Percentiles rank a stretch among this genome's conserved stretches.
phyloP scores from a whole-genome alignment of 2,797 vertebrate species.

The Pseudomugil tenellus region DNA sequence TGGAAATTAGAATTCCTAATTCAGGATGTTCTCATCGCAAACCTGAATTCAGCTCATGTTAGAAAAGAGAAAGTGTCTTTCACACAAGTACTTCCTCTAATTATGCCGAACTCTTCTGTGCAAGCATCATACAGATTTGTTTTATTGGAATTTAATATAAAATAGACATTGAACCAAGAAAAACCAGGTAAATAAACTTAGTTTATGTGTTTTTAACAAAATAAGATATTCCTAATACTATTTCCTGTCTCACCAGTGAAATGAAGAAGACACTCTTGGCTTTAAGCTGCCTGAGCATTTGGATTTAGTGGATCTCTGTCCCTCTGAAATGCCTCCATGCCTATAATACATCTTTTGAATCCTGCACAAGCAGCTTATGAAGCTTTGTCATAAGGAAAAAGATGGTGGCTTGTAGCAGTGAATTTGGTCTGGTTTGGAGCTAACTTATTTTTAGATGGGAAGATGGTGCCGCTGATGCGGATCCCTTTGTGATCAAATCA shows the following conservation, averaged over 20 bases:
- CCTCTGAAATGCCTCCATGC: slow-evolving; percentile 9
- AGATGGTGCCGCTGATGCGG: slow-evolving; percentile 6
- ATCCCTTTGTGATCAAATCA: slow-evolving; percentile 59
- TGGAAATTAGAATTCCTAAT: not conserved
- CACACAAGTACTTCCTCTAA: not conserved
- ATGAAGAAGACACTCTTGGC: not conserved
- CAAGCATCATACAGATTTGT: not conserved
- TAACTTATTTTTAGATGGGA: slow-evolving; percentile 49
- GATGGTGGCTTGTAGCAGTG: slow-evolving; percentile 25
- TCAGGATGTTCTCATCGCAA: not conserved
- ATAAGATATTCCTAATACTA: not conserved
- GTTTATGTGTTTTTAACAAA: not conserved
- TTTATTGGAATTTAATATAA: not conserved
- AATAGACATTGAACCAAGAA: not conserved
- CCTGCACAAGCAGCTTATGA: slow-evolving; percentile 4
- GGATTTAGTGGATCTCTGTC: not conserved
- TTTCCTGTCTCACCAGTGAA: not conserved
- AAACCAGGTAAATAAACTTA: not conserved
- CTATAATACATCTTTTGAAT: slow-evolving; percentile 1
- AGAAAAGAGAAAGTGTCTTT: not conserved
- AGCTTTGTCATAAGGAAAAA: slow-evolving; percentile 11
- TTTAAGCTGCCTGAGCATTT: not conserved
- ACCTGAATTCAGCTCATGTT: not conserved
- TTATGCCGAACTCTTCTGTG: not conserved
- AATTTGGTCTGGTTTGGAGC: slow-evolving; percentile 29